A percentile compares a stretch with the other conserved stretches of the same genome.
Evolutionary conservation across 35 echinoderm and acorn worm genomes (phyloP).

Genomic region (Apostichopus californicus): DNA sequence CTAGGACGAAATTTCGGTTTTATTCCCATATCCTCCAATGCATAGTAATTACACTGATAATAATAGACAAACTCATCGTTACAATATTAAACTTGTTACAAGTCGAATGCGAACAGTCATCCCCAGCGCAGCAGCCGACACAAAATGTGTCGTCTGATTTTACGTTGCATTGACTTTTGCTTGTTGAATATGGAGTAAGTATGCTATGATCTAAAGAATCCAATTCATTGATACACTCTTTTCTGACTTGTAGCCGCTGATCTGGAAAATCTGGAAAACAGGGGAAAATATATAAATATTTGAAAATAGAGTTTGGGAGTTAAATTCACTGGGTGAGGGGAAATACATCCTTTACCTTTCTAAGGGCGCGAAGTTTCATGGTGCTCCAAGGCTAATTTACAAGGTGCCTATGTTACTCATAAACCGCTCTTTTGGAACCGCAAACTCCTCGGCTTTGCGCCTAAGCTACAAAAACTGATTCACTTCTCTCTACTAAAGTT

Average conservation of each 20-base stretch:
- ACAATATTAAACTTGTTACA: slow-evolving; percentile 35
- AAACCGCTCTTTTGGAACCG: too few relatives aligned
- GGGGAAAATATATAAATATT: neutral
- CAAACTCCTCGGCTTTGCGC: too few relatives aligned
- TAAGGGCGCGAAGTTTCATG: too few relatives aligned
- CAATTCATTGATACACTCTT: neutral
- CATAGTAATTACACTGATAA: neutral
- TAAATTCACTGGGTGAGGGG: too few relatives aligned
- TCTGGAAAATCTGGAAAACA: neutral
- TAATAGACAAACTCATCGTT: neutral
- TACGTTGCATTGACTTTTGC: neutral
- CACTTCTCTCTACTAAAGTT: too few relatives aligned
- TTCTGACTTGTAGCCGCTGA: neutral
- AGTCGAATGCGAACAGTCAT: slow-evolving; percentile 8
- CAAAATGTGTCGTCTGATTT: neutral
- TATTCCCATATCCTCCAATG: slow-evolving; percentile 28
- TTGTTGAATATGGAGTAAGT: neutral
- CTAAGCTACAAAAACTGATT: too few relatives aligned
- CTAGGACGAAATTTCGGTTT: neutral
- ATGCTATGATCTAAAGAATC: neutral
- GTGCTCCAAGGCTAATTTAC: too few relatives aligned
- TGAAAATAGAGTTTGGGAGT: too few relatives aligned
- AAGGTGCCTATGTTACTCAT: too few relatives aligned
- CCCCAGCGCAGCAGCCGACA: neutral
- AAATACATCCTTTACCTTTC: too few relatives aligned